Evolutionary conservation across 2,113 vertebrate species (phyloP), one percentile per base, ranked within the genome.

Genomic region (Seriola rivoliana): DNA sequence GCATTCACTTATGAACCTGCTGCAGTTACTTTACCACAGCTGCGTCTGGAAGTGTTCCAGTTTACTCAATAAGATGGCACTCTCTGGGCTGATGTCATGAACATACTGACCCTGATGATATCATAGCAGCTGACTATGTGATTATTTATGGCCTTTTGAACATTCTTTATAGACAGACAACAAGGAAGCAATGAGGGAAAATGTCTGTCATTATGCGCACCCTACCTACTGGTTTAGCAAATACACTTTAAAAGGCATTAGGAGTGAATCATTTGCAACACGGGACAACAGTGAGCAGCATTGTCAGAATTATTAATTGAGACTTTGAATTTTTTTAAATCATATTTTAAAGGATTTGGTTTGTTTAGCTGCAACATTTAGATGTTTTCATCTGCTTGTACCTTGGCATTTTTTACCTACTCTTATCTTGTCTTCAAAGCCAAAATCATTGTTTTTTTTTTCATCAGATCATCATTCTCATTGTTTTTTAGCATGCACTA

Each of bases 81-180:
- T 10, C 17, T 38, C 25, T 57, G 42, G 29, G 25, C 44, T 75
- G 73, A 83, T 73, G 87, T 86, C 78, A 86, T 72, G 58, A 29
- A 55, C 40, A 54, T 36, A 71, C 19, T 64, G 36, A 70, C 55
- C 34, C 17, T 3, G 10, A 68, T 84, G 68, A 91, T 60, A 48
- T 74, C 68, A 88, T 48, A 62, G 50, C 73, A 88, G 60, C 54
- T 74, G 83, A 4, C 67, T 58, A 36, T 13, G 25, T 36, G 29
- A 65, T 70, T 21, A 85, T 87, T 69, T 81, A 60, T 21, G 32
- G 34, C 6, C 5, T 73, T 54, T 64, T 2, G 82, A 75, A 25
- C 57, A 17, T 46, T 58, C 9, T 60, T 62, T 32, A 55, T 46
- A 14, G 48, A 58, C 71, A 36, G 50, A 58, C 32, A 58, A 59